Conservation (phyloP, 2,888 invertebrate genomes). For the Orthosia incerta region DNA sequence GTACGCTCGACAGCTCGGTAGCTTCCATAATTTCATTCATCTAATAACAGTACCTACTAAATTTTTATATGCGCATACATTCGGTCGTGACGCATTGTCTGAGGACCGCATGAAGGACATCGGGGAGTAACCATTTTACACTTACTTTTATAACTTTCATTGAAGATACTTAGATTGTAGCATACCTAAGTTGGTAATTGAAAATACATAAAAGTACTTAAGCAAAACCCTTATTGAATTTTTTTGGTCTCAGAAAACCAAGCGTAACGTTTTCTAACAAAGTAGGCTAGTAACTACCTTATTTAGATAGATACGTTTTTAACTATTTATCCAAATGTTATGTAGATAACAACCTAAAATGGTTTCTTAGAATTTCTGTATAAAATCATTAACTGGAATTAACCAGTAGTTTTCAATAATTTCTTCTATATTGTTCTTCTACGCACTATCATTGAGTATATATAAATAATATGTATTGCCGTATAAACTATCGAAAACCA, state of each 20-base stretch:
- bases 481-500: constrained; percentile 27
- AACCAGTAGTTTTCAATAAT: neutral
- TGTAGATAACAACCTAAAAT: too few species aligned
- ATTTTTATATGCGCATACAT: constrained; percentile 86
- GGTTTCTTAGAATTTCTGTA: neutral
- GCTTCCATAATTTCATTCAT: constrained; percentile 80
- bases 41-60: constrained; percentile 76
- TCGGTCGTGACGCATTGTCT: constrained; percentile 76
- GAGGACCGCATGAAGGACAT: constrained; percentile 62
- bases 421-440: constrained; percentile 7
- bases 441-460: constrained; percentile 20
- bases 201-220: neutral
- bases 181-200: neutral
- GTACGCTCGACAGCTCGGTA: constrained; percentile 70
- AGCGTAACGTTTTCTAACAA: too few species aligned
- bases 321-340: too few species aligned
- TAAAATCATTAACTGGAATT: neutral
- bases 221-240: neutral
- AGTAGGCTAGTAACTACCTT: too few species aligned
- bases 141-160: constrained; percentile 38
- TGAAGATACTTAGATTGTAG: neutral
- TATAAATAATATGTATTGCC: constrained; percentile 18
- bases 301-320: too few species aligned
- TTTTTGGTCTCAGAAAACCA: too few species aligned
- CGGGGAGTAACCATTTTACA: constrained; percentile 46